Evolutionary conservation across 2,888 invertebrate genomes (phyloP), one percentile per base, ranked within the genome.

Genomic region (Anorthoa munda): DNA sequence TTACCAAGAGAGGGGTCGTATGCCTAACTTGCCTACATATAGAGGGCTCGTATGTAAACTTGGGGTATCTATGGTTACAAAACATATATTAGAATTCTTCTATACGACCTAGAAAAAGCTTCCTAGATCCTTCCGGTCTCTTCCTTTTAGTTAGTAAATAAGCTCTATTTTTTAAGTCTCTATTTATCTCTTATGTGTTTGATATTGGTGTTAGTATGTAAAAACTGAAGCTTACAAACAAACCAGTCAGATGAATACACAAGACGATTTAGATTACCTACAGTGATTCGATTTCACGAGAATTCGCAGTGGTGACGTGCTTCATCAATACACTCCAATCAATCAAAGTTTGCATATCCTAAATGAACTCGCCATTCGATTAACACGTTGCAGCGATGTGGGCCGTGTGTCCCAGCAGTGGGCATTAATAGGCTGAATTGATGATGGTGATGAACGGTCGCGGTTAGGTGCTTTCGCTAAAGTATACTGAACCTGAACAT

Each of bases 321-420:
- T 72, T 53, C 73, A 58, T 75, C 66, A 78, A 69, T 59, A 66
- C 64, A 46, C 58, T 75, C 59, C 75, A 81, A 79, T 81, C 75
- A 84, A 66, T 70, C 84, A 68, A 65, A 72, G 82, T 83, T 83
- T 83, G 84, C 72, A 72, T 75, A 70, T 75, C 63, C 81, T 75
- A 81, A 80, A 83, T 81, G 84, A 72, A 83, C 77, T 68, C 60
- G 58, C 64, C 61, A 61, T 69, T 77, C 81, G 68, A 74, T 77
- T 77, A 72, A 72, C 77, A 75, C 65, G 60, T 53, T 18, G 66
- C 59, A 45, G 46, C 56, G 53, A 68, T 68, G 12, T 5, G 15
- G 39, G 39, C 39, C 39, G n/a, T 39, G 39, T 39, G 39, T 39
- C 9, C 39, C 39, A 39, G 39, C 9, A 39, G 39, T 39, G 39